Evolutionary conservation across 2,888 invertebrate species (phyloP).

Genomic region (Hirtodrosophila alboralis): DNA sequence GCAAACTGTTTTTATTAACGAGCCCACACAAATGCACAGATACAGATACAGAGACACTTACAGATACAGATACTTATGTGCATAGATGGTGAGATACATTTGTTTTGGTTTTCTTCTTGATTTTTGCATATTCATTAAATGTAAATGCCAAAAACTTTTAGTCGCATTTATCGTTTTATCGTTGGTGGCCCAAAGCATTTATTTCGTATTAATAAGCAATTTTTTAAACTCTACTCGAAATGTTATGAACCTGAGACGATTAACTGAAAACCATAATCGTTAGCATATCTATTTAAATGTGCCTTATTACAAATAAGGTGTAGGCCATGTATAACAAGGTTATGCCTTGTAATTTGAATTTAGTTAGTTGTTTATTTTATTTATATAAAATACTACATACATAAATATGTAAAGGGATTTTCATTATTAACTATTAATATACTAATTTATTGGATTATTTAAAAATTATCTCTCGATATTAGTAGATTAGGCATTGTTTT

Average conservation of each 20-base stretch:
- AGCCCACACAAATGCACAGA: conserved; percentile 55
- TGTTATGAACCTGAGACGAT: conserved; percentile 63
- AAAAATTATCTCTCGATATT: no score
- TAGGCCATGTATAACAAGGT: conserved; percentile 13
- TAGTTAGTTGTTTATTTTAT: background rate
- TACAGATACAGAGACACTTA: conserved; percentile 5
- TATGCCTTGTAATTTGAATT: conserved; percentile 35
- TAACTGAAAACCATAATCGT: conserved; percentile 54
- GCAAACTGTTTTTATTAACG: conserved; percentile 66
- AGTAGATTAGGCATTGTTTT: no score
- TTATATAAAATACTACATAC: no score
- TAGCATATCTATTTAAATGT: conserved; percentile 53
- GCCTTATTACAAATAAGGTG: conserved; percentile 25
- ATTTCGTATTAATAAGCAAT: conserved; percentile 75
- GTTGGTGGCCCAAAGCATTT: conserved; percentile 74
- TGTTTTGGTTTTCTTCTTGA: background rate
- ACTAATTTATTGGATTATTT: no score
- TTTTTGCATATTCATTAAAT: conserved; percentile 73
- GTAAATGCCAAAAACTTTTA: conserved; percentile 70
- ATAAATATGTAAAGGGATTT: no score
- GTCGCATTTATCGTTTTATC: conserved; percentile 71
- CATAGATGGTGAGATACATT: conserved; percentile 2
- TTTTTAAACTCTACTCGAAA: conserved; percentile 65
- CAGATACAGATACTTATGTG: conserved; percentile 1
- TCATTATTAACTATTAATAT: no score